phyloP scores from a whole-genome alignment of 2,888 invertebrate genomes.

The Cotesia congregata region DNA sequence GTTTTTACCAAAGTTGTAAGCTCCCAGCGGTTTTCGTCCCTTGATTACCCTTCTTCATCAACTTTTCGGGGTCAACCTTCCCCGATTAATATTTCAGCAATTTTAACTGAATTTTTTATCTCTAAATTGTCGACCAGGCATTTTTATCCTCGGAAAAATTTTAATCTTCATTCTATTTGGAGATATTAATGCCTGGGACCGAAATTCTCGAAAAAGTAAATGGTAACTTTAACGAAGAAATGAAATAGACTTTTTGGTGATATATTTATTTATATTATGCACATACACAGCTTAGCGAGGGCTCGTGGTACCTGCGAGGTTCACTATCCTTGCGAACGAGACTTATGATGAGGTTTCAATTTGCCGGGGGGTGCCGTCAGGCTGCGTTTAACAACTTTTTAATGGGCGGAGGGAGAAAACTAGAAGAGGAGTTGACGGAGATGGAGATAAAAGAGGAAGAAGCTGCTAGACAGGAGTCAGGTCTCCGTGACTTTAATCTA shows the following conservation, averaged over 20 bases:
- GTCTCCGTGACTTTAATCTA: not conserved
- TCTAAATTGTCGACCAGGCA: too few species aligned
- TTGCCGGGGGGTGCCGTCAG: constrained; percentile 69
- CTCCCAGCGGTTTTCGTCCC: constrained; percentile 49
- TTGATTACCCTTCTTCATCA: constrained; percentile 27
- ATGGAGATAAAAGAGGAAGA: constrained; percentile 11
- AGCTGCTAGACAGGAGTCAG: constrained; percentile 17
- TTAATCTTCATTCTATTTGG: not conserved
- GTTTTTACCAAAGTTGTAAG: constrained; percentile 57
- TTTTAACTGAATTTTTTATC: not conserved
- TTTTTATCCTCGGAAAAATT: too few species aligned
- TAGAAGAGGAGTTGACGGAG: not conserved
- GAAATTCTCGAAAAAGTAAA: too few species aligned
- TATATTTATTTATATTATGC: constrained; percentile 49
- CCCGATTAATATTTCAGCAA: not conserved
- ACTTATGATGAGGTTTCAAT: constrained; percentile 69
- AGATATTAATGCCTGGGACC: too few species aligned
- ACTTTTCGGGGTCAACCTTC: constrained; percentile 29
- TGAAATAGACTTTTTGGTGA: constrained; percentile 35
- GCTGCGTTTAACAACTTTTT: constrained; percentile 70
- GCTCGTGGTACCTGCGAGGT: constrained; percentile 58
- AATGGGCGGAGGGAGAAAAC: constrained; percentile 58
- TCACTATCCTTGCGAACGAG: constrained; percentile 57
- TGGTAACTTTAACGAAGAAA: too few species aligned
- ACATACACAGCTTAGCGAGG: constrained; percentile 53